Evolutionary conservation across 2,797 vertebrate genomes (phyloP).

Genomic region (Hydrocynus forskahlii): DNA sequence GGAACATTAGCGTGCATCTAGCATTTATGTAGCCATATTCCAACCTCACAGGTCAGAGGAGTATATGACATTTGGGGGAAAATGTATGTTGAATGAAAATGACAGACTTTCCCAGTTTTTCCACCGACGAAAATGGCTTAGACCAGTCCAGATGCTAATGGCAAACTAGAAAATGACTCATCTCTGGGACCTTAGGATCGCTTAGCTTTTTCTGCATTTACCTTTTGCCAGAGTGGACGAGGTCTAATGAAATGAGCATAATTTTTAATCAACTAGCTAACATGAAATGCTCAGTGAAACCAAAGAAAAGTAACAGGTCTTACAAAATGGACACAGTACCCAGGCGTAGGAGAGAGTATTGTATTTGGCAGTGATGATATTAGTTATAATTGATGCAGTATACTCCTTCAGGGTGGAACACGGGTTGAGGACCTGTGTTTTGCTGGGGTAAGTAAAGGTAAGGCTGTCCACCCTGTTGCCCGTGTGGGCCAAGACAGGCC

Average conservation of each 20-base stretch:
- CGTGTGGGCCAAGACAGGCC: conserved; percentile 65
- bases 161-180: background rate
- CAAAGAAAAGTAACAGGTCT: conserved; percentile 51
- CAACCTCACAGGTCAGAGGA: background rate
- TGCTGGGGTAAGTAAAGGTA: conserved; percentile 67
- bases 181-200: background rate
- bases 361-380: conserved; percentile 52
- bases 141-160: background rate
- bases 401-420: background rate
- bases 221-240: conserved; percentile 13
- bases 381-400: background rate
- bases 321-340: conserved; percentile 4
- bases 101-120: background rate
- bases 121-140: background rate
- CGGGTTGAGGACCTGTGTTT: conserved; percentile 40
- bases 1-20: background rate
- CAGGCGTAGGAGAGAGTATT: conserved; percentile 38
- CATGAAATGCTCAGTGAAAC: conserved; percentile 66
- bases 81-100: background rate
- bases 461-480: conserved; percentile 80
- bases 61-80: background rate
- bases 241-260: no score
- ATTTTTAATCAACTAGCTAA: conserved; percentile 56
- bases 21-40: background rate
- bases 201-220: background rate